Evolutionary conservation across 1,140 invertebrate genomes (phyloP), one percentile per base, ranked within the genome.

Genomic region (Himalopsyche phryganea): DNA sequence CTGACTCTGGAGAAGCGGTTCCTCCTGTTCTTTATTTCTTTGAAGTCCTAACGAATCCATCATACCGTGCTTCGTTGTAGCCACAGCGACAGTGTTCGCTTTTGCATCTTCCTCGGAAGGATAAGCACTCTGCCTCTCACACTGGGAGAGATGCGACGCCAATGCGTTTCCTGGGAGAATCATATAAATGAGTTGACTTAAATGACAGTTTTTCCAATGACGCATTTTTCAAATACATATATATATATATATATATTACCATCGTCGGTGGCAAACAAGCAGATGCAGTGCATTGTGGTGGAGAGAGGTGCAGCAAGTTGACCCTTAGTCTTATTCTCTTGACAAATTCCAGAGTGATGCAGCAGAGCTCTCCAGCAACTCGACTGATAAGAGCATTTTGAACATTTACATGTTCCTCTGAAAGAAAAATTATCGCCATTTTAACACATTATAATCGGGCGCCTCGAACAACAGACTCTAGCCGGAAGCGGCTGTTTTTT

Each of bases 361-460:
- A 85, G 78, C 75, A 90, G 86, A 0, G 87, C 86, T 52, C 83
- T 81, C 70, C 83, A 83, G 70, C 90, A 92, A 53, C 85, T 86
- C 4, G 88, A 89, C 44, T 83, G 79, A 67, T 85, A 93, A 58
- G 84, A 81, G 66, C 90, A 93, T 57, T 87, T 85, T 38, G 80
- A 80, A 70, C 90, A 93, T 53, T 74, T 81, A 59, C 86, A 79
- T 67, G 83, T 80, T 0, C 88, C 87, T 1, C 88, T 91, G 68
- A 60, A 78, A 74, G 33, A 15, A 36, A 18, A n/a, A 49, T 33
- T 23, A 4, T 35, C 33, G n/a, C n/a, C n/a, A n/a, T n/a, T n/a
- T n/a, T n/a, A n/a, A n/a, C n/a, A n/a, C n/a, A n/a, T n/a, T n/a
- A n/a, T n/a, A n/a, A n/a, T n/a, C n/a, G n/a, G n/a, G n/a, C n/a